Percentiles rank a stretch among this genome's conserved stretches.
These are phyloP conservation scores for Doris montereyensis DNA, from an alignment of 2,888 invertebrate species.

Conservation along the genomic window DNA sequence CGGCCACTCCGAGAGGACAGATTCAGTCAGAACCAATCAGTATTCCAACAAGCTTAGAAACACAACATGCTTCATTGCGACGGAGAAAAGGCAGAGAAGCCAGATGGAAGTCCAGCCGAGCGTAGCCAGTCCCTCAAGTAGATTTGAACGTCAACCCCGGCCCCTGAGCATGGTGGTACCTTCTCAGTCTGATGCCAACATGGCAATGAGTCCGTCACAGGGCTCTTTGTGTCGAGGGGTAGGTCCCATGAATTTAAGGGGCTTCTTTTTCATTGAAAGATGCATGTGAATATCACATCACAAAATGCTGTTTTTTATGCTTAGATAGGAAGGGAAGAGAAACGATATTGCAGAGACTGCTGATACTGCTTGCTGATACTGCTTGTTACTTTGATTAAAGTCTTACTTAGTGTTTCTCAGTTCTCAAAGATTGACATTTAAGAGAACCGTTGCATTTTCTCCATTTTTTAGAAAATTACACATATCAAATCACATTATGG, in stretches of 20 bases:
- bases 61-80: slow-evolving; percentile 75
- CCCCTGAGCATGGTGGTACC: slow-evolving; percentile 72
- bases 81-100: slow-evolving; percentile 71
- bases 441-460: no score
- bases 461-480: no score
- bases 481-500: no score
- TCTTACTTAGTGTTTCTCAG: no score
- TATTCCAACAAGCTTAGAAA: slow-evolving; percentile 66
- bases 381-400: no score
- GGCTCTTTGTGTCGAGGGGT: slow-evolving; percentile 44
- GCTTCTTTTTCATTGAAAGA: not conserved
- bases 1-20: slow-evolving; percentile 53
- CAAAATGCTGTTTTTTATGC: no score
- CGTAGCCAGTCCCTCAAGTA: slow-evolving; percentile 67
- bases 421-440: no score
- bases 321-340: no score
- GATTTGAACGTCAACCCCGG: slow-evolving; percentile 50
- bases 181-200: slow-evolving; percentile 68
- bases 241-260: not conserved
- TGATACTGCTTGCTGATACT: no score
- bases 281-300: no score
- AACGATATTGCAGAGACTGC: no score
- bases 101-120: slow-evolving; percentile 74
- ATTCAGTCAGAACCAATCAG: slow-evolving; percentile 42
- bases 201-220: slow-evolving; percentile 39